Evolutionary conservation across 2,113 vertebrate genomes (phyloP), one percentile per base, ranked within the genome.

Genomic region (Pterocles burchelli): DNA sequence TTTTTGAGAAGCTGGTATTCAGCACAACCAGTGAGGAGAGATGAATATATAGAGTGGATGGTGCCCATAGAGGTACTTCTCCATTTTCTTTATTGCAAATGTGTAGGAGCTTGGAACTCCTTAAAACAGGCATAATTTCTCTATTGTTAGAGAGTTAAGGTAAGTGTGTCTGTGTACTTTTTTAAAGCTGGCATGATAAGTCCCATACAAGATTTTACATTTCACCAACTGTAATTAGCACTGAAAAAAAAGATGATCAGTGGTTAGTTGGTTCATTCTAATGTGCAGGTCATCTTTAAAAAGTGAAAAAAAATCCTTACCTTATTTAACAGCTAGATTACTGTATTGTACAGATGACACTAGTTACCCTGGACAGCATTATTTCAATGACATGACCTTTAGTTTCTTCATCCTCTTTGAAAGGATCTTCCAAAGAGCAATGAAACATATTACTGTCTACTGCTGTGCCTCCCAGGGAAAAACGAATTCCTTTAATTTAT

Each of bases 321-420:
- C 18, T 81, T 84, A 80, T 95, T 90, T 93, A 90, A 48, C 5
- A 75, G 48, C 0, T 21, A 88, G 72, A 86, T 93, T 92, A 80
- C 55, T 89, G 29, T 81, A 71, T 67, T 78, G 68, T 89, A 85
- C 24, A 87, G 86, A 86, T 89, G 68, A 95, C 65, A 87, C 52
- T 48, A 67, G 65, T 92, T 92, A 95, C 48, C 24, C 62, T 71
- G 52, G 13, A 89, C 65, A 25, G 10, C 52, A 71, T 78, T 96
- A 93, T 92, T 96, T 96, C 91, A 93, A 45, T 90, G 91, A 81
- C 65, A 87, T 96, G 83, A 95, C 89, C 93, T 95, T 97, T 95
- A 95, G 83, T 95, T 93, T 90, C 83, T 93, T 93, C 76, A 90
- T 92, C 18, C 20, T 93, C 76, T 86, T 90, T 81, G 79, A 95